phyloP scores from a whole-genome alignment of 1,140 invertebrate genomes.

The Radopholus similis region DNA sequence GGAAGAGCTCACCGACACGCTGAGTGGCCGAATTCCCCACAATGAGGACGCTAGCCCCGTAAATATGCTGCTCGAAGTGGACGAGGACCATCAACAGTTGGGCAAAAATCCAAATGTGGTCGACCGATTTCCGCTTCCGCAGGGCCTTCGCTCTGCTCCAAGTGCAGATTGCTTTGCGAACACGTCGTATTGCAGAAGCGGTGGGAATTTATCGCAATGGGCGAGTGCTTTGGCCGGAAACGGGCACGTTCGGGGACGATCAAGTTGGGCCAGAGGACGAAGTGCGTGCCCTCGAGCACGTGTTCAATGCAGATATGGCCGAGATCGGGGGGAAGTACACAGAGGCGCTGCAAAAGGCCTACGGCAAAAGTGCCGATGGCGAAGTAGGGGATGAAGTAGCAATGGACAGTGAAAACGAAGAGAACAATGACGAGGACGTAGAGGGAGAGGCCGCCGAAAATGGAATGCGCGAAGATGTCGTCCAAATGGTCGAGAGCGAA shows the following conservation, averaged over 20 bases:
- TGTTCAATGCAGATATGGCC: conserved; percentile 29
- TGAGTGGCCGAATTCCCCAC: conserved; percentile 10
- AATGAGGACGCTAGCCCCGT: conserved; percentile 36
- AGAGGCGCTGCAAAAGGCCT: conserved; percentile 16
- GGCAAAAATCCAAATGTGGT: not conserved
- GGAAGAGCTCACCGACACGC: conserved; percentile 24
- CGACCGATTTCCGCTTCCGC: conserved; percentile 1
- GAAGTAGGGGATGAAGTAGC: conserved; percentile 8
- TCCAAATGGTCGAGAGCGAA: conserved; percentile 2
- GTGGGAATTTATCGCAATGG: conserved; percentile 39
- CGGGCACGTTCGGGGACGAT: conserved; percentile 34
- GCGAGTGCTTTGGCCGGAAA: conserved; percentile 35
- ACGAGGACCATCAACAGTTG: conserved; percentile 39
- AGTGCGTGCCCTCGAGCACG: conserved; percentile 8
- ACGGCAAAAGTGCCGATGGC: conserved; percentile 11
- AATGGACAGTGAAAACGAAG: conserved; percentile 22
- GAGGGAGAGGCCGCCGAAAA: not conserved
- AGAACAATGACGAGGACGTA: conserved; percentile 21
- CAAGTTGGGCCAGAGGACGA: conserved; percentile 29
- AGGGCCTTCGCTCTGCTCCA: conserved; percentile 32
- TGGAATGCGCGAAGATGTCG: not conserved
- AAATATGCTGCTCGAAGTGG: conserved; percentile 29
- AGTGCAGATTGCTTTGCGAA: conserved; percentile 35
- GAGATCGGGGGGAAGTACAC: conserved; percentile 31
- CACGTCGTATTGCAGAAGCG: conserved; percentile 24